Conservation (phyloP, 30 jellyfish, hydroid and myxozoan genomes). For the Chrysaora quinquecirrha region DNA sequence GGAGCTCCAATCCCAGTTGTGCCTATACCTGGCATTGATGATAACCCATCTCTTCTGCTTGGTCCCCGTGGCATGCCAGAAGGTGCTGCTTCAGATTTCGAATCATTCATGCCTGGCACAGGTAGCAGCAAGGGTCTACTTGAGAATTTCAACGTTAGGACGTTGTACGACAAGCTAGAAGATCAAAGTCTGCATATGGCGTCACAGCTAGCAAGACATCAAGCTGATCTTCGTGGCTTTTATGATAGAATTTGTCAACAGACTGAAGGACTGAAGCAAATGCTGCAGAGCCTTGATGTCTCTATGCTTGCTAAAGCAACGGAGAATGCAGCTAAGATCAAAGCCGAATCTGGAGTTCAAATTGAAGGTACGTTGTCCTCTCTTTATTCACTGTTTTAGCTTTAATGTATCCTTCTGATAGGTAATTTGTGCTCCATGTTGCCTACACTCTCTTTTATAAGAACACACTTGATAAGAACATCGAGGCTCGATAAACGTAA, state of each 20-base stretch:
- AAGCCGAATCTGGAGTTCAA: slow-evolving; percentile 64
- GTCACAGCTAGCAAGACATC: slow-evolving; percentile 97
- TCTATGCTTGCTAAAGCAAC: slow-evolving; percentile 87
- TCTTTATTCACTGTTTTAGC: too few relatives aligned
- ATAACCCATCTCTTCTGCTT: slow-evolving; percentile 69
- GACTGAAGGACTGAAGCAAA: slow-evolving; percentile 93
- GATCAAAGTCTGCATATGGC: slow-evolving; percentile 97
- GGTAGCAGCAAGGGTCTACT: slow-evolving; percentile 77
- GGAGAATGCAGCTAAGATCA: slow-evolving; percentile 84
- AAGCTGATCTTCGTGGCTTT: slow-evolving; percentile 94
- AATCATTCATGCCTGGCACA: slow-evolving; percentile 33
- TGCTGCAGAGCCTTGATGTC: slow-evolving; percentile 90
- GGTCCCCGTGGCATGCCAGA: slow-evolving; percentile 94
- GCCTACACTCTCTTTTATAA: too few relatives aligned
- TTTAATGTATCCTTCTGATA: too few relatives aligned
- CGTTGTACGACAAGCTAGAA: slow-evolving; percentile 95
- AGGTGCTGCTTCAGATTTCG: slow-evolving; percentile 79
- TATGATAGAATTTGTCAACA: slow-evolving; percentile 96
- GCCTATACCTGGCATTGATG: slow-evolving; percentile 95
- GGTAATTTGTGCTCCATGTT: too few relatives aligned
- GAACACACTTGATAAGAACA: too few relatives aligned
- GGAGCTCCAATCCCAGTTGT: slow-evolving; percentile 98
- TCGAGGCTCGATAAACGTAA: too few relatives aligned
- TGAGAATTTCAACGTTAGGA: slow-evolving; percentile 95
- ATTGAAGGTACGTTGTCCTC: slow-evolving; percentile 61